Conservation (phyloP, 2,113 vertebrate species). For the Mugil cephalus region DNA sequence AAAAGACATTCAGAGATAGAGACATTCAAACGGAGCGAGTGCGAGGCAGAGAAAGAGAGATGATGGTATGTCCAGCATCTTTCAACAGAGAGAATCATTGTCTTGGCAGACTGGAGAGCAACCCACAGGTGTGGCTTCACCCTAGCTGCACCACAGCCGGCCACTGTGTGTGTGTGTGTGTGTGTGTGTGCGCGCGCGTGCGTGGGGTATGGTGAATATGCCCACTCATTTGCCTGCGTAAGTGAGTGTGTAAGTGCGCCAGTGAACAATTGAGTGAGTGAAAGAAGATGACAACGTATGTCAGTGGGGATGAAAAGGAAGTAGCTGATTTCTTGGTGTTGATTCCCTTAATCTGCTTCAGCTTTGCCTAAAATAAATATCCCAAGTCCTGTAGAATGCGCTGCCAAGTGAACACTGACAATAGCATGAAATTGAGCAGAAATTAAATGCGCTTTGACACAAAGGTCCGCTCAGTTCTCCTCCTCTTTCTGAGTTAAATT, state of each 20-base stretch:
- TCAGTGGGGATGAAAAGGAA: conserved; percentile 69
- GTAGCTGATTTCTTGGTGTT: conserved; percentile 48
- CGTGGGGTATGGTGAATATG: not conserved
- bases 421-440: not conserved
- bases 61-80: conserved; percentile 71
- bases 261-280: conserved; percentile 53
- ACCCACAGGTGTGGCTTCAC: conserved; percentile 81
- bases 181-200: conserved; percentile 23
- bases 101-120: conserved; percentile 60
- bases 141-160: conserved; percentile 39
- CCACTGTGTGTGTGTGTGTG: conserved; percentile 26
- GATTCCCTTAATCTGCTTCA: conserved; percentile 52
- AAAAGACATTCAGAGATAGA: conserved; percentile 56
- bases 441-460: not conserved
- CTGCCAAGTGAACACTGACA: not conserved
- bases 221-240: conserved; percentile 6
- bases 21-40: conserved; percentile 55
- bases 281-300: conserved; percentile 72
- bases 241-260: conserved; percentile 33
- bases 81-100: conserved; percentile 84
- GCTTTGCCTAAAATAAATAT: conserved; percentile 49
- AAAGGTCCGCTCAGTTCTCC: too few species aligned
- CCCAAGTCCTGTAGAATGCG: not conserved
- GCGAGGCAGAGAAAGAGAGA: conserved; percentile 53
- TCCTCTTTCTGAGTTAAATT: not conserved